A percentile compares a stretch with the other conserved stretches of the same genome.
Evolutionary conservation across 2,888 invertebrate genomes (phyloP).

Genomic region (Leistus spinibarbis): DNA sequence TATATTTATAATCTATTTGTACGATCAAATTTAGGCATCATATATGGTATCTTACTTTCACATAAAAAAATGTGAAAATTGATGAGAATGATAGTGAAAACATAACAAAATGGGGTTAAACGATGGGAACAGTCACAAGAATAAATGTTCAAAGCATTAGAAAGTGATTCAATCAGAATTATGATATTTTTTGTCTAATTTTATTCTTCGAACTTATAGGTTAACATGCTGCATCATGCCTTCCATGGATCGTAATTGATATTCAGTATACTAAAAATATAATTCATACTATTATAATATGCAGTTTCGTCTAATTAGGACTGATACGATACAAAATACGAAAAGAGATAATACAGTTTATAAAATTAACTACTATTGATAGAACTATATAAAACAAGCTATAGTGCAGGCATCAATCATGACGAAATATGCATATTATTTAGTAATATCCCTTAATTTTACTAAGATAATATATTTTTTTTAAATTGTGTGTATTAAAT

Average conservation of each 20-base stretch:
- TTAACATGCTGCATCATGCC: too few relatives aligned
- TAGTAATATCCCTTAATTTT: too few relatives aligned
- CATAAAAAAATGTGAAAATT: not conserved
- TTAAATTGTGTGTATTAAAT: too few relatives aligned
- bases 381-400: too few relatives aligned
- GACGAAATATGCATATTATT: not conserved
- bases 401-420: not conserved
- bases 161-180: not conserved
- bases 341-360: not conserved
- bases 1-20: not conserved
- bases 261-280: too few relatives aligned
- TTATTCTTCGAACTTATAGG: too few relatives aligned
- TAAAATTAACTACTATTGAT: not conserved
- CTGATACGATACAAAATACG: too few relatives aligned
- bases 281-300: too few relatives aligned
- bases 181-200: not conserved
- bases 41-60: conserved; percentile 1
- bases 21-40: not conserved
- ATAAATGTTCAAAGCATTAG: conserved; percentile 7
- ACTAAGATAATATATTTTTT: too few relatives aligned
- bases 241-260: too few relatives aligned
- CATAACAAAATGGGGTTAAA: conserved; percentile 4
- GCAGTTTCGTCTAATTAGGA: too few relatives aligned
- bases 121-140: not conserved
- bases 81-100: conserved; percentile 15